Evolutionary conservation across 2,113 vertebrate genomes (phyloP), one percentile per base, ranked within the genome.

Genomic region (Nycticebus coucang): DNA sequence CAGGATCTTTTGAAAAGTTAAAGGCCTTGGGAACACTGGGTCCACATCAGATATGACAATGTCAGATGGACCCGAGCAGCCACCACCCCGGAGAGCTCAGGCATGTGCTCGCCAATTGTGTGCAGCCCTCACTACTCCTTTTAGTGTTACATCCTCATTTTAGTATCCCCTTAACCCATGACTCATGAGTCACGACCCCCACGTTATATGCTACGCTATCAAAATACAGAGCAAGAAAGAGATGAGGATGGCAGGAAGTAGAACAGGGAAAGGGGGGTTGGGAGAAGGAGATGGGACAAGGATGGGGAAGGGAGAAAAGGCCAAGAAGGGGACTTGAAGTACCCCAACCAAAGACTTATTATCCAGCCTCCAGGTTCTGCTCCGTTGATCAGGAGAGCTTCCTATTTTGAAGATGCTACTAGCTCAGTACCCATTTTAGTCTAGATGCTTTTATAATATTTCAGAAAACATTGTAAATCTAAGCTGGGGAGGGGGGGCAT

Each of bases 401-500:
- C 55, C 8, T 37, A 24, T 53, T 60, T 35, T 55, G 79, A 53
- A 71, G 82, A 79, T 82, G n/a, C 19, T 55, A 10, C 33, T 14
- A 87, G n/a, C 41, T 92, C 9, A 24, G 60, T 33, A 30, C 62
- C 75, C 26, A 53, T 26, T 69, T 79, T 88, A 14, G 28, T 71
- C 45, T 68, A 53, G 79, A 41, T 72, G 37, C 33, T 91, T 50
- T 87, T 68, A 82, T 50, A 50, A 50, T 9, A 50, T 59, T 82
- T 81, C 19, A 89, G 82, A 4, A 60, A 92, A 97, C 30, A 59
- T 1, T 62, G 17, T n/a, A 91, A 93, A 71, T 10, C 7, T 26
- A 78, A 41, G 11, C 28, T 30, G 15, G 57, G 41, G 68, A 21
- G 7, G 1, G 45, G 1, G 7, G 45, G 1, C 9, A 50, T 50